Evolutionary conservation across 2,113 vertebrate species (phyloP).

Genomic region (Ammodramus savannarum): DNA sequence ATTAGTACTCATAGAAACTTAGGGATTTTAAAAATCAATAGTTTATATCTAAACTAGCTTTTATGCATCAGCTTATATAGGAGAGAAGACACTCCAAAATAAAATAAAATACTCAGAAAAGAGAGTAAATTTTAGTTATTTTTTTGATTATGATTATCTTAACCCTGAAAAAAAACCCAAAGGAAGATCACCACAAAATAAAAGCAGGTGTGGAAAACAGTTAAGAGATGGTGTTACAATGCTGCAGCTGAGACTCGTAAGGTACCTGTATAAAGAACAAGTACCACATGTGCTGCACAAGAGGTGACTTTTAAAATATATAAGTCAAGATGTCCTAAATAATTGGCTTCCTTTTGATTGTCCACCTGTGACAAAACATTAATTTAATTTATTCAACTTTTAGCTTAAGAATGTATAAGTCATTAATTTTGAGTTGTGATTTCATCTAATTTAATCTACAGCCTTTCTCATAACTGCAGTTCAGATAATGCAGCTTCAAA

Average conservation of each 20-base stretch:
- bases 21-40: background rate
- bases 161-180: background rate
- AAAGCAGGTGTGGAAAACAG: constrained; percentile 15
- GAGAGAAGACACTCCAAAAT: background rate
- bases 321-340: constrained; percentile 25
- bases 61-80: background rate
- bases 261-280: background rate
- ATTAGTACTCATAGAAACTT: background rate
- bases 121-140: constrained; percentile 49
- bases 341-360: background rate
- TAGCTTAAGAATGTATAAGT: constrained; percentile 15
- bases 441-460: background rate
- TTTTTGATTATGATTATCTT: constrained; percentile 43
- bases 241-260: constrained; percentile 35
- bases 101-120: background rate
- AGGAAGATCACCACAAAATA: constrained; percentile 28
- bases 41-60: background rate
- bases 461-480: background rate
- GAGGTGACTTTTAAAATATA: background rate
- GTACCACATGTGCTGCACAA: background rate
- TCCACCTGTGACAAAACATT: background rate
- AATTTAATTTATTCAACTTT: background rate
- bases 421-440: background rate
- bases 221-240: constrained; percentile 21
- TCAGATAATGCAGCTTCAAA: background rate